Evolutionary conservation across 1,140 invertebrate species (phyloP).

Genomic region (Lepidurus packardi): DNA sequence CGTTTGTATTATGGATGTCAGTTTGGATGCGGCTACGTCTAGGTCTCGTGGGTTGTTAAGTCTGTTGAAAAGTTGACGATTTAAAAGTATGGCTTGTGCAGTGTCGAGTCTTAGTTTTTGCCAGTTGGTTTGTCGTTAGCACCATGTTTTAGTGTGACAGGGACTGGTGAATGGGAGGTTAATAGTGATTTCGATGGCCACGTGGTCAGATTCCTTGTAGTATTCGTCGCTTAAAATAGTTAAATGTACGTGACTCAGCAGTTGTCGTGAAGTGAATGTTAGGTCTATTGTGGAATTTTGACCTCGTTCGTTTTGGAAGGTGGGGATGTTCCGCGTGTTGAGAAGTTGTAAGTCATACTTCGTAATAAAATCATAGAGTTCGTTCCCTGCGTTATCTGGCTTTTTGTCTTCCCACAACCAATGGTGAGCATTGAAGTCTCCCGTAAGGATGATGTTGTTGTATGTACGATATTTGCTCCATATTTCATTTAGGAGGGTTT

Average conservation of each 20-base stretch:
- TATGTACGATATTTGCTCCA: neutral
- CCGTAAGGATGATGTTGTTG: constrained; percentile 7
- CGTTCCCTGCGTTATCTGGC: neutral
- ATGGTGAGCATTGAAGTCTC: constrained; percentile 22
- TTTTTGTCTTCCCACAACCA: constrained; percentile 24
- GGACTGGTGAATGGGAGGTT: neutral
- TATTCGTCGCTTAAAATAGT: neutral
- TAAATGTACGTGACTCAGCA: neutral
- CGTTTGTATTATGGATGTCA: neutral
- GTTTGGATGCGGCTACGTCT: neutral
- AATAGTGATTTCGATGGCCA: neutral
- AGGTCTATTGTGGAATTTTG: constrained; percentile 23
- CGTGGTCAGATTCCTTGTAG: neutral
- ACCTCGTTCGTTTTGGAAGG: constrained; percentile 26
- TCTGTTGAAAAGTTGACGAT: neutral
- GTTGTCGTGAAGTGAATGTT: neutral
- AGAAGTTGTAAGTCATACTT: neutral
- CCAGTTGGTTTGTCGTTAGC: no score
- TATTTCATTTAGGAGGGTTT: neutral
- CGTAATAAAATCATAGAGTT: constrained; percentile 3
- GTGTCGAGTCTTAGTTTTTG: no score
- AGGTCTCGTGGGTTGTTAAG: neutral
- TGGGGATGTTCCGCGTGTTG: neutral
- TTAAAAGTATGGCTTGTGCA: no score
- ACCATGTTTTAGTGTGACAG: neutral